Base-by-base conservation (phyloP, 2,888 invertebrate species). In the Metallyticus violacea region DNA sequence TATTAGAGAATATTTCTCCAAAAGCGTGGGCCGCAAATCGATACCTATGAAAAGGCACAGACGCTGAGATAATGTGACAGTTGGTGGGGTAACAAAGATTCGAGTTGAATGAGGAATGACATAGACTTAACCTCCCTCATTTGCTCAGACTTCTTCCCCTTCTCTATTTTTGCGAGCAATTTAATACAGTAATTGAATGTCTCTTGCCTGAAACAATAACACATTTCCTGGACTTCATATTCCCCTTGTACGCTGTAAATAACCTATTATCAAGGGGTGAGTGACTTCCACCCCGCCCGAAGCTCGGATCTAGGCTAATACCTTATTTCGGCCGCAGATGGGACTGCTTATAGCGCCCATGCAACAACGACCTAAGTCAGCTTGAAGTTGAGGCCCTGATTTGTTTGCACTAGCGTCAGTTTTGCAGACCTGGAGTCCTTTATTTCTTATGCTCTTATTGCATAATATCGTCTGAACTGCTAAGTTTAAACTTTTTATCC, bases 111-210 rank as follows among this genome's bases (percentile, higher is more conserved):
- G 40, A 40, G 40, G 40, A 40, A 62, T 62, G 40, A 62, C 40
- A 62, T 62, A 62, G 40, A 62, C 22, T 62, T 62, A 62, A 15
- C 15, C 40, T 15, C 40, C 40, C 40, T 62, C 40, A 62, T 62
- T 62, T 62, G 40, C 40, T 62, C 15, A 4, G 40, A 62, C 22
- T 40, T 22, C 40, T 62, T 9, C 15, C 40, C 40, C 40, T 62
- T 62, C 40, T 22, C 40, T 15, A 62, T 62, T 81, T 86, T 86
- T 81, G 81, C 86, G 81, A 86, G 77, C 86, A 80, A 86, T 86
- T 86, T 86, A 86, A 86, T 86, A 81, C 86, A 77, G 81, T 86
- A 86, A 86, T 86, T 86, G 86, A 86, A 86, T 86, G 86, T 86
- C 86, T 81, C 86, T 86, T 86, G 86, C 77, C 7, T 62, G 81